Percentiles rank a stretch among this genome's conserved stretches.
Conservation (phyloP, 2,113 vertebrate genomes). For the Channa maculata region DNA sequence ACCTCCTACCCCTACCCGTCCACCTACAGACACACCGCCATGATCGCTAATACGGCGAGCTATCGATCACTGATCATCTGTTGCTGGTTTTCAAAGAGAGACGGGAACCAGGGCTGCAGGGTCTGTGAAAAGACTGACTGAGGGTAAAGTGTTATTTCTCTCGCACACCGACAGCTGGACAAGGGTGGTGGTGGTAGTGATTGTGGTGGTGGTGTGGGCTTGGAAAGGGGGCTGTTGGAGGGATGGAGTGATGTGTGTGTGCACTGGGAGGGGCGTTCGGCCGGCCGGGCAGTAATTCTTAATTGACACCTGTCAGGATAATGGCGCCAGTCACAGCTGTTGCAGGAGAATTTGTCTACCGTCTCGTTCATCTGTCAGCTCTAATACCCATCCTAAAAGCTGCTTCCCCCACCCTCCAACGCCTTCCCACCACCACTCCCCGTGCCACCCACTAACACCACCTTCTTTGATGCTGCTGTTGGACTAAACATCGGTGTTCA, state of each 20-base stretch:
- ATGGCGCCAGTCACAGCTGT: constrained; percentile 92
- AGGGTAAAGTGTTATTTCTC: constrained; percentile 99
- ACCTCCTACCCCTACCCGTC: not conserved
- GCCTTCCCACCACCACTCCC: constrained; percentile 66
- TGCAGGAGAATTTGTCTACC: constrained; percentile 92
- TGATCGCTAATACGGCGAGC: constrained; percentile 27
- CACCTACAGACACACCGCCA: constrained; percentile 18
- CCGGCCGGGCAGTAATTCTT: constrained; percentile 98
- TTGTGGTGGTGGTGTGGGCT: not conserved
- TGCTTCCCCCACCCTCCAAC: constrained; percentile 22
- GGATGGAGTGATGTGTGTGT: constrained; percentile 37
- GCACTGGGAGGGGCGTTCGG: constrained; percentile 52
- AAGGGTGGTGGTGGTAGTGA: constrained; percentile 21
- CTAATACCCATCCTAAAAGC: constrained; percentile 96
- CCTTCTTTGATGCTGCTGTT: constrained; percentile 34
- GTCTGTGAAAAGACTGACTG: constrained; percentile 88
- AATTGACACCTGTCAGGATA: constrained; percentile 99
- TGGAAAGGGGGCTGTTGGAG: constrained; percentile 7
- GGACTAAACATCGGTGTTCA: constrained; percentile 26
- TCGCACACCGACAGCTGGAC: constrained; percentile 88
- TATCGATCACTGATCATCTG: constrained; percentile 56
- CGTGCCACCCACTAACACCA: constrained; percentile 13
- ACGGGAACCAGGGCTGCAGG: constrained; percentile 88
- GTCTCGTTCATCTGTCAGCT: constrained; percentile 99
- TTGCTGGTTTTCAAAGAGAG: constrained; percentile 38